A percentile compares a stretch with the other conserved stretches of the same genome.
phyloP scores from a whole-genome alignment of 2,113 vertebrate genomes.

The Tenrec ecaudatus region DNA sequence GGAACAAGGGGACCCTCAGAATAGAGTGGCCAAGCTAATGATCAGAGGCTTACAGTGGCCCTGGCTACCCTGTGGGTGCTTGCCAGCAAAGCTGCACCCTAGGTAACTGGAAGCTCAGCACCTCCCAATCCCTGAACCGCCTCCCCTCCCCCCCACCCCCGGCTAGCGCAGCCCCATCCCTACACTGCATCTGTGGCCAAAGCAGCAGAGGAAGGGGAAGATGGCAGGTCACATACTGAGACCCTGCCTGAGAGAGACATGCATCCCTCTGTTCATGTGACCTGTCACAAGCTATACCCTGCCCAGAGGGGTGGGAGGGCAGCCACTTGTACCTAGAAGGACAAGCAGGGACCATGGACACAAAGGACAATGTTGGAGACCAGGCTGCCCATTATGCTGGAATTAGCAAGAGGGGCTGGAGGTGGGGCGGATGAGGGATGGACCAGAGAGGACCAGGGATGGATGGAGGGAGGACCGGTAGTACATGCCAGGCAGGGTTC shows the following conservation, averaged over 20 bases:
- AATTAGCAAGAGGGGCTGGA: neutral
- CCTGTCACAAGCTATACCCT: neutral
- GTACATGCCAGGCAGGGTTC: neutral
- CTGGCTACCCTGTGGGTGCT: neutral
- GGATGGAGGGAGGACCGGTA: neutral
- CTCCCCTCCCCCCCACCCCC: too few relatives aligned
- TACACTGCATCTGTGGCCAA: rapidly evolving
- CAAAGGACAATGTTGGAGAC: too few relatives aligned
- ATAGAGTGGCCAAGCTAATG: neutral
- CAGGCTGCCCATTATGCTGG: neutral
- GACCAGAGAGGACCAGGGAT: neutral
- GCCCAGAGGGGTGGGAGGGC: neutral
- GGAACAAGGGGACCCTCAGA: neutral
- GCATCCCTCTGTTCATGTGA: neutral
- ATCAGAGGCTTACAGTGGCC: neutral
- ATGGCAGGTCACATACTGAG: rapidly evolving
- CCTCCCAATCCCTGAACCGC: neutral
- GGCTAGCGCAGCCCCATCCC: neutral
- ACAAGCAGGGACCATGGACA: rapidly evolving
- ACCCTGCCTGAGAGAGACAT: neutral
- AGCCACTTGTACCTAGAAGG: neutral
- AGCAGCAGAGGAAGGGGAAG: neutral
- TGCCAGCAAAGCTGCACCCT: too few relatives aligned
- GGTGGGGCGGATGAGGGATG: too few relatives aligned
- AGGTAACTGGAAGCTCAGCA: too few relatives aligned